A percentile compares a stretch with the other conserved stretches of the same genome.
Evolutionary conservation across 2,797 vertebrate species (phyloP).

Genomic region (Yasuhikotakia modesta): DNA sequence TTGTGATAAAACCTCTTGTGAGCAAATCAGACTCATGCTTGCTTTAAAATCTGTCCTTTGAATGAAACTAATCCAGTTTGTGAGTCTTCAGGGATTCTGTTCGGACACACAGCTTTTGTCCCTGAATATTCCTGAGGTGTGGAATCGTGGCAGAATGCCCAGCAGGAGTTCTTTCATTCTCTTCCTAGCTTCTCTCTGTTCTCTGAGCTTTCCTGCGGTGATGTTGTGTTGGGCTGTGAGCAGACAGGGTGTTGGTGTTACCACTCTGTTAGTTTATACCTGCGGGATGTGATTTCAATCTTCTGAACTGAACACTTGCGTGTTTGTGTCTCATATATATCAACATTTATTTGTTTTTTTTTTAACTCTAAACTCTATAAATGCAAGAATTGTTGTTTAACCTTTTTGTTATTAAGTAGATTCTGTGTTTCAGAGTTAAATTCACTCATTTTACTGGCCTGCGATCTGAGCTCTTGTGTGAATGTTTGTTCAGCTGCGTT

Average conservation of each 20-base stretch:
- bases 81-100: slow-evolving; percentile 28
- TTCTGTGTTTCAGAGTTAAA: no score
- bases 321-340: not conserved
- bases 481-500: slow-evolving; percentile 35
- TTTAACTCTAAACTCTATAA: not conserved
- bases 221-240: slow-evolving; percentile 57
- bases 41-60: not conserved
- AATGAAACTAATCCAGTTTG: no score
- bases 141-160: slow-evolving; percentile 47
- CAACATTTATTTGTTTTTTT: not conserved
- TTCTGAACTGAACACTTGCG: not conserved
- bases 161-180: slow-evolving; percentile 36
- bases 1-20: not conserved
- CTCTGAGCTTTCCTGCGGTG: slow-evolving; percentile 34
- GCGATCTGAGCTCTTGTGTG: slow-evolving; percentile 40
- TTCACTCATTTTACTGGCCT: slow-evolving; percentile 43
- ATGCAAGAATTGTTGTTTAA: no score
- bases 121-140: slow-evolving; percentile 50
- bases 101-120: slow-evolving; percentile 43
- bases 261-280: slow-evolving; percentile 16
- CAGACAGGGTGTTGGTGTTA: slow-evolving; percentile 54
- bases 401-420: no score
- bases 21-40: not conserved
- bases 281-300: not conserved
- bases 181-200: slow-evolving; percentile 42